Evolutionary conservation across 2,797 vertebrate genomes (phyloP).

Genomic region (Clarias fuscus): DNA sequence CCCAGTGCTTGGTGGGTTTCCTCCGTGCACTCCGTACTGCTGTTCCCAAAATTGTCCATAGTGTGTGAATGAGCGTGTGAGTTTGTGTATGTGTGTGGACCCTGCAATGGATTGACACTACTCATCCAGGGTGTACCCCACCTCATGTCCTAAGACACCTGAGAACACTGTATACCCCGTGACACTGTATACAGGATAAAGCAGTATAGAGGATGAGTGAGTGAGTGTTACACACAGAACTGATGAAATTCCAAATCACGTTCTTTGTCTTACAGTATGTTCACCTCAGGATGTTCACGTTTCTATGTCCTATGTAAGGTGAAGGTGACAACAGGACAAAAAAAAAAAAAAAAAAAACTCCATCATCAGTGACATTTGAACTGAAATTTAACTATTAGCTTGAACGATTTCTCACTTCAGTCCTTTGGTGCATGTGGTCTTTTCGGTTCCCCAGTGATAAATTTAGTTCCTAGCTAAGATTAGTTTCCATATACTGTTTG

Average conservation of each 20-base stretch:
- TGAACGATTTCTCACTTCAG: background rate
- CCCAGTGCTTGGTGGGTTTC: too few species aligned
- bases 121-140: too few species aligned
- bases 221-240: background rate
- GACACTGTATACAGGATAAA: too few species aligned
- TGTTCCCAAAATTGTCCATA: too few species aligned
- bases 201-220: too few species aligned
- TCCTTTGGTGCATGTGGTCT: slow-evolving; percentile 5
- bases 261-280: background rate
- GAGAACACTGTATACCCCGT: too few species aligned
- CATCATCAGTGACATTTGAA: background rate
- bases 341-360: background rate
- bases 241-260: background rate
- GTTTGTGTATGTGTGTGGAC: too few species aligned
- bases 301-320: background rate
- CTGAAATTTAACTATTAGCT: background rate
- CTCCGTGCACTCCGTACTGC: too few species aligned
- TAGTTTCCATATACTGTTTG: background rate
- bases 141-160: too few species aligned
- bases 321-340: background rate
- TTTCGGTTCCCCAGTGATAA: slow-evolving; percentile 5
- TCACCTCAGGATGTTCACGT: background rate
- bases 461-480: background rate
- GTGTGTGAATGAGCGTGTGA: too few species aligned
- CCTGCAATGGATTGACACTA: too few species aligned